Evolutionary conservation across 2,888 invertebrate species (phyloP), one percentile per base, ranked within the genome.

Genomic region (Aporophyla lueneburgensis): DNA sequence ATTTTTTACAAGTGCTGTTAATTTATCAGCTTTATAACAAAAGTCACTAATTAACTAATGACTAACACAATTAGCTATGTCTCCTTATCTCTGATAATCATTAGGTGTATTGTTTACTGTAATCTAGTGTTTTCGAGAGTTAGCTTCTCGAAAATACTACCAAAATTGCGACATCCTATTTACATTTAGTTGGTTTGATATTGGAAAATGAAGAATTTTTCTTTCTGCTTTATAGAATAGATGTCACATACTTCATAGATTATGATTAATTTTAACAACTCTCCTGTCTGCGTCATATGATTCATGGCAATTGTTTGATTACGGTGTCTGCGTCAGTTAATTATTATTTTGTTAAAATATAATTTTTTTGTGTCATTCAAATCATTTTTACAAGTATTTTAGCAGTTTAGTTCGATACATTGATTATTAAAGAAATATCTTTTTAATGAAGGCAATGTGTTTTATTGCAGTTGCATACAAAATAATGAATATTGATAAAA

Each of bases 1-100:
- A 1, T 5, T 27, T 58, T 63, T 65, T 65, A 24, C 16, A 24
- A n/a, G 7, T 21, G 10, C 27, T 33, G 4, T 21, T 66, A 46
- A 10, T 53, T 40, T 77, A 72, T 54, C 27, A 43, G 16, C 2
- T 27, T 43, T 43, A n/a, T 10, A 56, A 67, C 9, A 53, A 49
- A 51, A 40, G 14, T 43, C n/a, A 73, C 16, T 66, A 16, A 58
- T 49, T 73, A 65, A 65, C 51, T 59, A 77, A 78, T 46, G 21
- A 59, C n/a, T 71, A 53, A 63, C 21, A 10, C 63, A 71, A 24
- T 58, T 72, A 65, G 63, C 63, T 33, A 51, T 43, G 27, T 58
- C 46, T 53, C 5, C 19, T 53, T 65, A 72, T 63, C 49, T 56
- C 40, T 51, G 61, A 76, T 73, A 71, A 71, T 40, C 14, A 33